These are phyloP conservation scores for Brachionus rotundiformis DNA, from an alignment of 1,140 invertebrate genomes.

Conservation along the genomic window DNA sequence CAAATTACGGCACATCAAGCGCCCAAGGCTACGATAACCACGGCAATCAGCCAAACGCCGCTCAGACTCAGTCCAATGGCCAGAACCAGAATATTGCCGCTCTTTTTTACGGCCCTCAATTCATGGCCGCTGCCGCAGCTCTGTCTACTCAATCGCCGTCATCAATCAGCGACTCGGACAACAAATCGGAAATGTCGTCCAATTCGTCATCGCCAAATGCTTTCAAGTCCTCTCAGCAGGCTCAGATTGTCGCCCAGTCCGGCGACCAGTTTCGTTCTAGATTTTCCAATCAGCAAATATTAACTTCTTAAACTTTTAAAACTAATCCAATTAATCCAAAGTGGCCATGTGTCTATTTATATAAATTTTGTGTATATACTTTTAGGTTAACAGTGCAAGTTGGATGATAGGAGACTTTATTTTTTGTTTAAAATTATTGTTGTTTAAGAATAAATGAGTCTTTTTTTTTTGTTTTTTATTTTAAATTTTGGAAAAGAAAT, in stretches of 20 bases:
- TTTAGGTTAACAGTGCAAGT: slow-evolving; percentile 14
- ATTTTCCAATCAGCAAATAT: slow-evolving; percentile 25
- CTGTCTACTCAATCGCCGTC: background rate
- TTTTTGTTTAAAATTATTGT: background rate
- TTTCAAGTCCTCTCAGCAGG: background rate
- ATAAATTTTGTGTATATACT: background rate
- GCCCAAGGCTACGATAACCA: background rate
- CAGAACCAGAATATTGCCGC: slow-evolving; percentile 30
- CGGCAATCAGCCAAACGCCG: background rate
- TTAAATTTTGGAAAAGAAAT: background rate
- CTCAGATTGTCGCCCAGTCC: background rate
- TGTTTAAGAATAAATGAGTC: background rate
- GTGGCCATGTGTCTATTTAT: background rate
- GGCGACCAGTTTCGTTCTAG: slow-evolving; percentile 9
- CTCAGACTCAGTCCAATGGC: background rate
- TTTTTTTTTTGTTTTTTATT: background rate
- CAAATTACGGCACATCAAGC: background rate
- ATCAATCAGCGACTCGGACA: background rate
- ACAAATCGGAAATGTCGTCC: slow-evolving; percentile 30
- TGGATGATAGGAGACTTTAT: slow-evolving; percentile 1
- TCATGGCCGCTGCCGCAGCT: slow-evolving; percentile 28
- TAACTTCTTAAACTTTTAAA: slow-evolving; percentile 32
- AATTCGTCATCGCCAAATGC: slow-evolving; percentile 23
- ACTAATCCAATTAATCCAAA: background rate
- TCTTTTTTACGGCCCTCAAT: background rate